phyloP scores from a whole-genome alignment of 2,113 vertebrate genomes.

The Chinchilla lanigera region DNA sequence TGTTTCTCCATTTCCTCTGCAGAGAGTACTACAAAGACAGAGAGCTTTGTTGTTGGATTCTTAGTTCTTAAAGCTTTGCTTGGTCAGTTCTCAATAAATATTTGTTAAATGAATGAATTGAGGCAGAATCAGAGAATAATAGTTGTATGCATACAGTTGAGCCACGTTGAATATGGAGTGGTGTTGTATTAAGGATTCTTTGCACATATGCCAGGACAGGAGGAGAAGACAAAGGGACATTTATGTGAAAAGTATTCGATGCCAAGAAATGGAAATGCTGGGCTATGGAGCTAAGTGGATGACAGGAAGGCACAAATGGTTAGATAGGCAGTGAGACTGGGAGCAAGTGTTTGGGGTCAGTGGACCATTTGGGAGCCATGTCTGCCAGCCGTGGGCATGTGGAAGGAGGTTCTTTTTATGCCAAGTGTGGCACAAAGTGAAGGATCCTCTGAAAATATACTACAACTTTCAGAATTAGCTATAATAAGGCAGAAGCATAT shows the following conservation, averaged over 20 bases:
- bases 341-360: neutral
- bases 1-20: neutral
- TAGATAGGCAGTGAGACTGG: neutral
- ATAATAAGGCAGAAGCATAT: neutral
- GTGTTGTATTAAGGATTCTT: neutral
- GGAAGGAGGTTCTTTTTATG: neutral
- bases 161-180: neutral
- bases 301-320: neutral
- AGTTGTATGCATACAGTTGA: neutral
- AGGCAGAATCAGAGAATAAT: neutral
- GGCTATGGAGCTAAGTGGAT: neutral
- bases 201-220: neutral
- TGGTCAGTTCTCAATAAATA: neutral
- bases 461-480: neutral
- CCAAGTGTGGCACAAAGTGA: neutral
- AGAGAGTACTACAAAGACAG: neutral
- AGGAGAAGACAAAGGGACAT: neutral
- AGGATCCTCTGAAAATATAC: neutral
- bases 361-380: neutral
- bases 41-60: neutral
- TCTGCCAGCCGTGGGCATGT: neutral
- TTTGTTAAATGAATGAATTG: neutral
- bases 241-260: neutral
- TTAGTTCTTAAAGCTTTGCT: neutral
- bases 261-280: conserved; percentile 1